Conservation (phyloP, 2,888 invertebrate genomes). For the Stomorhina lunata region DNA sequence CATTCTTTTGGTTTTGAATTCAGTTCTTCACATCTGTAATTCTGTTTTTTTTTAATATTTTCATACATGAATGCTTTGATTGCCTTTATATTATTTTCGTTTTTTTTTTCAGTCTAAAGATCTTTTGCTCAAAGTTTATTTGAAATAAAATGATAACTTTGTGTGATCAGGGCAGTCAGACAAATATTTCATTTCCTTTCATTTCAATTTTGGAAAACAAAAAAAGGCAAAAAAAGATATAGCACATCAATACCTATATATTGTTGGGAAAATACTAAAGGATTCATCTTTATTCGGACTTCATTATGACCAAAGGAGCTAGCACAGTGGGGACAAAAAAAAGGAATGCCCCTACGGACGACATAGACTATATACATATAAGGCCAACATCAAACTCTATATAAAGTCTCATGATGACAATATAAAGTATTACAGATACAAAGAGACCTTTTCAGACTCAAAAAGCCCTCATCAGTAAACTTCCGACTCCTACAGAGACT, state of each 20-base stretch:
- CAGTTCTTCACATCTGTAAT: conserved; percentile 11
- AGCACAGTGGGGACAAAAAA: no score
- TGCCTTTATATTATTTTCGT: conserved; percentile 68
- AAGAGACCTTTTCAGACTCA: no score
- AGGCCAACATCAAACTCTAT: no score
- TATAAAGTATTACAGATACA: no score
- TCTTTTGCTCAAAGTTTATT: conserved; percentile 58
- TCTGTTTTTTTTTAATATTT: conserved; percentile 32
- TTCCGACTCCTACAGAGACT: no score
- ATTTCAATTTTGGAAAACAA: conserved; percentile 52
- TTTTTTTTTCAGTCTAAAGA: neutral
- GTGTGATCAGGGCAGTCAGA: conserved; percentile 71
- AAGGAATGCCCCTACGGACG: no score
- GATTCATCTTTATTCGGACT: conserved; percentile 18
- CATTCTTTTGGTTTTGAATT: conserved; percentile 10
- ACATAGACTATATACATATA: no score
- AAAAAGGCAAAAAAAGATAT: neutral
- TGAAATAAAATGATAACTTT: conserved; percentile 79
- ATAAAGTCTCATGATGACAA: no score
- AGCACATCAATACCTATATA: conserved; percentile 11
- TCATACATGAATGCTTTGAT: conserved; percentile 75
- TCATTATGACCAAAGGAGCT: neutral
- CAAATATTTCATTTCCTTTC: conserved; percentile 78
- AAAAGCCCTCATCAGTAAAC: no score
- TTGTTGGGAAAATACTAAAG: conserved; percentile 27